Evolutionary conservation across 2,888 invertebrate genomes (phyloP).

Genomic region (Acanthosepion pharaonis): DNA sequence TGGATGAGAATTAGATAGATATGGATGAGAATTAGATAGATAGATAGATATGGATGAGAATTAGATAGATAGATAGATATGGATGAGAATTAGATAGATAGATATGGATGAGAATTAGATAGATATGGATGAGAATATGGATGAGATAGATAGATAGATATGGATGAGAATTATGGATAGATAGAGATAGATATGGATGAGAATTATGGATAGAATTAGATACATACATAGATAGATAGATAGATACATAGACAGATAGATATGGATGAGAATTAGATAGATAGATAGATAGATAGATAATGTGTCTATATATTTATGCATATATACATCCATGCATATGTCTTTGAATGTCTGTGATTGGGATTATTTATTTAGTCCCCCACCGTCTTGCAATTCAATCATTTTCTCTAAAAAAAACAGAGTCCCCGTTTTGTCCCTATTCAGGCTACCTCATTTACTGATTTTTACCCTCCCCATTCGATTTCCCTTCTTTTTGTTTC

Average conservation of each 20-base stretch:
- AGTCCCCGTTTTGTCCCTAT: too few relatives aligned
- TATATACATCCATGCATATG: background rate
- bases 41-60: background rate
- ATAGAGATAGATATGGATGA: too few relatives aligned
- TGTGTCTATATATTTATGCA: background rate
- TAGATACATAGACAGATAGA: background rate
- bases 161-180: too few relatives aligned
- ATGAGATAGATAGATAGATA: background rate
- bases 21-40: too few relatives aligned
- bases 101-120: background rate
- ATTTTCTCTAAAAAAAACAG: too few relatives aligned
- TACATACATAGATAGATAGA: background rate
- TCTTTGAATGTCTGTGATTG: background rate
- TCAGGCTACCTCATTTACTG: too few relatives aligned
- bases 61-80: too few relatives aligned
- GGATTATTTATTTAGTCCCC: too few relatives aligned
- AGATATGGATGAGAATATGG: too few relatives aligned
- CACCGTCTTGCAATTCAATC: too few relatives aligned
- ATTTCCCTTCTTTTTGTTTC: too few relatives aligned
- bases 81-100: background rate
- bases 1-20: background rate
- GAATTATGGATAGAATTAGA: background rate
- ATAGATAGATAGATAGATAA: background rate
- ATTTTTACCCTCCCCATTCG: too few relatives aligned
- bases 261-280: background rate